Conservation (phyloP, 2,797 vertebrate species). For the Melanotaenia boesemani region DNA sequence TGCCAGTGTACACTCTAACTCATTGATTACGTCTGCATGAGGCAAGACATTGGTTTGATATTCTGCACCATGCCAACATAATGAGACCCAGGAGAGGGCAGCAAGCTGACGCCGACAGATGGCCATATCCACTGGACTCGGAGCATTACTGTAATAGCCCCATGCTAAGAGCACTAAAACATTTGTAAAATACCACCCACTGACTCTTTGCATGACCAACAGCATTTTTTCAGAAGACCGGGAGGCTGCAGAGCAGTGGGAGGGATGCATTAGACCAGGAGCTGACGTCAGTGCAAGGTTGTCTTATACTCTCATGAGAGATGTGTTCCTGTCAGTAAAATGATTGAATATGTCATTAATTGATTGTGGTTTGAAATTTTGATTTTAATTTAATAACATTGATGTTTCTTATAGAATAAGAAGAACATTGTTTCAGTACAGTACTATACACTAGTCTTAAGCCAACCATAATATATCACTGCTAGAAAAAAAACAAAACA, state of each 20-base stretch:
- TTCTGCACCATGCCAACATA: constrained; percentile 54
- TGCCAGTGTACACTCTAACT: constrained; percentile 14
- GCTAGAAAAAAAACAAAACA: no score
- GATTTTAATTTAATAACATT: no score
- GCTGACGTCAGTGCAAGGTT: constrained; percentile 20
- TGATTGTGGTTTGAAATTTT: no score
- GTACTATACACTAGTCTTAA: no score
- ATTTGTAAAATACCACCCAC: constrained; percentile 47
- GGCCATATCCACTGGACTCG: constrained; percentile 52
- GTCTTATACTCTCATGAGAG: constrained; percentile 12
- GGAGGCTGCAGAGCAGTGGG: constrained; percentile 40
- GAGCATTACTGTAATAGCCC: constrained; percentile 42
- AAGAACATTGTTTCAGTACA: no score
- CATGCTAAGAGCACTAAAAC: constrained; percentile 37
- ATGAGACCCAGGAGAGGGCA: constrained; percentile 58
- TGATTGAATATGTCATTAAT: neutral
- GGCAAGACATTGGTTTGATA: constrained; percentile 55
- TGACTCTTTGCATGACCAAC: constrained; percentile 29
- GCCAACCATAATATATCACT: no score
- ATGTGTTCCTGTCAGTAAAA: neutral
- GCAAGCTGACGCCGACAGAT: constrained; percentile 58
- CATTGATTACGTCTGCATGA: constrained; percentile 40
- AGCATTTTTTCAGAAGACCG: constrained; percentile 39
- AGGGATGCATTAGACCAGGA: constrained; percentile 30
- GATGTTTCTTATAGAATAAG: no score